phyloP scores from a whole-genome alignment of 1,140 invertebrate genomes.

The Campoletis sonorensis region DNA sequence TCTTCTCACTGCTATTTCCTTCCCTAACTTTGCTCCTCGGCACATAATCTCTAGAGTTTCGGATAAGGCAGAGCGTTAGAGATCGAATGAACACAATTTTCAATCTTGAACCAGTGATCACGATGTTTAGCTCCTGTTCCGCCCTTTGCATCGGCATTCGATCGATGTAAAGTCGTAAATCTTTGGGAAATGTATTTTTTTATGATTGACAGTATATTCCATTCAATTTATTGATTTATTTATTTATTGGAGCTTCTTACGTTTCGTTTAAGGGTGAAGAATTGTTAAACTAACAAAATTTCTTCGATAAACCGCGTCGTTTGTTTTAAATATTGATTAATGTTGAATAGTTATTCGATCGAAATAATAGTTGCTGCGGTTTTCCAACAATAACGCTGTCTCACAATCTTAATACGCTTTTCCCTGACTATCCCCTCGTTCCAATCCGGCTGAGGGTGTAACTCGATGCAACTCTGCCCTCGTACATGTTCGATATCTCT shows the following conservation, averaged over 20 bases:
- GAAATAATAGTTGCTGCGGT: background rate
- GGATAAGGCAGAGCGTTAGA: background rate
- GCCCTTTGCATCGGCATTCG: background rate
- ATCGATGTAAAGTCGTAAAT: no score
- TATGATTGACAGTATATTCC: no score
- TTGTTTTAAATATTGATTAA: no score
- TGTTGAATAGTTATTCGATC: no score
- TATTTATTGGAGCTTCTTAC: no score
- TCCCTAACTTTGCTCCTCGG: background rate
- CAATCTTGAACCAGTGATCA: background rate
- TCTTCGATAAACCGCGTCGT: no score
- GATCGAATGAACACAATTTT: background rate
- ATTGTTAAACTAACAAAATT: no score
- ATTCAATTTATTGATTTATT: no score
- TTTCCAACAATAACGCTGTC: background rate
- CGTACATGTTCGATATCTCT: conserved; percentile 49
- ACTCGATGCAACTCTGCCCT: conserved; percentile 43
- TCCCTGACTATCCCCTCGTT: background rate
- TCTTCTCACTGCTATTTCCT: conserved; percentile 23
- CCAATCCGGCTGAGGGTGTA: conserved; percentile 37
- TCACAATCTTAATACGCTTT: background rate
- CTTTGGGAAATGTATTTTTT: no score
- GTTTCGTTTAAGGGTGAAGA: no score
- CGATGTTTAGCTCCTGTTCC: background rate
- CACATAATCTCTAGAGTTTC: conserved; percentile 13